Conservation (phyloP, 2,797 vertebrate genomes). For the Tauraco hartlaubi region DNA sequence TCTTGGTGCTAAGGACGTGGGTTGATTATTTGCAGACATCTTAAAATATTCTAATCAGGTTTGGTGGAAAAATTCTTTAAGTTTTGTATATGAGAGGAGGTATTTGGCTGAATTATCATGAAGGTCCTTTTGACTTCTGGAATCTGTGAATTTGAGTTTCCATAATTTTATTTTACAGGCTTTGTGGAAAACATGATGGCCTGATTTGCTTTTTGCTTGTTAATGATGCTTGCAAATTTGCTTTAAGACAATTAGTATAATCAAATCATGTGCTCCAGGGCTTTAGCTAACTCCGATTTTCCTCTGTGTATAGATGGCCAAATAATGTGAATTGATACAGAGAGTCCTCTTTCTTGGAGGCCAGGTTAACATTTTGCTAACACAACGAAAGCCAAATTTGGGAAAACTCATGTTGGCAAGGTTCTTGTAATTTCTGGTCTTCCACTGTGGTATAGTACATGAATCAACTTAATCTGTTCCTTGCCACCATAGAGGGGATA, state of each 20-base stretch:
- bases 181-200: neutral
- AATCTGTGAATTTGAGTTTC: neutral
- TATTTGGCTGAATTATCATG: neutral
- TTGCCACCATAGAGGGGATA: neutral
- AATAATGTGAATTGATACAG: neutral
- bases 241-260: neutral
- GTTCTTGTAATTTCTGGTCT: neutral
- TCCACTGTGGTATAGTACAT: neutral
- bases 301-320: neutral
- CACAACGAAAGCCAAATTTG: neutral
- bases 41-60: neutral
- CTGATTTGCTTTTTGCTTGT: neutral
- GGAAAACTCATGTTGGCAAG: neutral
- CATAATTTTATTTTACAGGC: neutral
- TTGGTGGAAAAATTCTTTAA: neutral
- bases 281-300: neutral
- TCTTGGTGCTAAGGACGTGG: neutral
- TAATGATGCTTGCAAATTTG: constrained; percentile 30
- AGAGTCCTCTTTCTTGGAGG: neutral
- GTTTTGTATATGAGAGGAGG: neutral
- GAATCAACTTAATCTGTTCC: neutral
- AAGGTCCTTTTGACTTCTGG: neutral
- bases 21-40: neutral
- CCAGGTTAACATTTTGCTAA: neutral
- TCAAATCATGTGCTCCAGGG: neutral